Percentiles rank a stretch among this genome's conserved stretches.
phyloP scores from a whole-genome alignment of 2,113 vertebrate species.

The Polyodon spathula region DNA sequence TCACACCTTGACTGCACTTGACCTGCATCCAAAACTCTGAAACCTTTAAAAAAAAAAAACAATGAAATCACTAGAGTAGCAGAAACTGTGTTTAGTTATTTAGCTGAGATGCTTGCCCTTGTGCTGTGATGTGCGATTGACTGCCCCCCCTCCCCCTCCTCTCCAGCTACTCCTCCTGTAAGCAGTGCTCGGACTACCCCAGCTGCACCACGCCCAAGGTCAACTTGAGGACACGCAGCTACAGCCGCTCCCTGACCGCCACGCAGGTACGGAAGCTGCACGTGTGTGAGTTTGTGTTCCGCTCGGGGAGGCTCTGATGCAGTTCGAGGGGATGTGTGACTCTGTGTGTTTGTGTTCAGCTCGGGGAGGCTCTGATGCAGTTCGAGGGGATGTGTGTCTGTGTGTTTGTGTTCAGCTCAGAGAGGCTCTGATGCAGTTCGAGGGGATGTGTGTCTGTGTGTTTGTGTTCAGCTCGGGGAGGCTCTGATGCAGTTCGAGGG shows the following conservation, averaged over 20 bases:
- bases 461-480: constrained; percentile 71
- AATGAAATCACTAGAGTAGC: no score
- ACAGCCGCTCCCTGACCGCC: constrained; percentile 88
- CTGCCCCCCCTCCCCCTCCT: constrained; percentile 22
- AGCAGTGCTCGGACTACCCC: constrained; percentile 77
- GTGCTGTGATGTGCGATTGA: no score
- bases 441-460: constrained; percentile 86
- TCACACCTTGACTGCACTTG: no score
- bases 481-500: constrained; percentile 87
- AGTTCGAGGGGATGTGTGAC: neutral
- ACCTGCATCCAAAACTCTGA: no score
- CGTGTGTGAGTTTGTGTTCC: neutral
- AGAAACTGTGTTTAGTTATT: no score
- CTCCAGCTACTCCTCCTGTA: constrained; percentile 63
- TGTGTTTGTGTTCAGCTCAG: constrained; percentile 72
- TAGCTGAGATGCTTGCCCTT: no score
- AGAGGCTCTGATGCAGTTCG: constrained; percentile 83
- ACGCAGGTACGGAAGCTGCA: constrained; percentile 69
- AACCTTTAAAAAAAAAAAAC: no score
- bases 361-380: constrained; percentile 83
- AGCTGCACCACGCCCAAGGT: constrained; percentile 78
- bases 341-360: constrained; percentile 44
- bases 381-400: constrained; percentile 89
- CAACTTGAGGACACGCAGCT: constrained; percentile 78
- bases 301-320: neutral